phyloP scores from a whole-genome alignment of 2,797 vertebrate species.

The Mus caroli region DNA sequence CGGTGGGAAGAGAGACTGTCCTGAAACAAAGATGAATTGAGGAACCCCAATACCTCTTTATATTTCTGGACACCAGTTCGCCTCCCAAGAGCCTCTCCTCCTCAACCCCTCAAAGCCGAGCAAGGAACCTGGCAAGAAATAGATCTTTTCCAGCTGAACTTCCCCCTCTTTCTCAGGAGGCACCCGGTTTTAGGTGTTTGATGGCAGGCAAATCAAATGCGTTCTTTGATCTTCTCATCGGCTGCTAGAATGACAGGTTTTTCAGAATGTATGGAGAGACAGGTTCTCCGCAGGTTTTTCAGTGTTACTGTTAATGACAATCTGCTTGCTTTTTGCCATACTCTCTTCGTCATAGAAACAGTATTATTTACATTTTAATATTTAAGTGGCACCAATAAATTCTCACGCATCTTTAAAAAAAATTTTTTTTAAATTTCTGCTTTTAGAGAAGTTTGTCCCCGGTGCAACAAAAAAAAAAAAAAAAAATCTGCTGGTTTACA shows the following conservation, averaged over 20 bases:
- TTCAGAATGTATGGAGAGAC: not conserved
- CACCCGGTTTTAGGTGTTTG: not conserved
- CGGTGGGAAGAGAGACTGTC: slow-evolving; percentile 50
- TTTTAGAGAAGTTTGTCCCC: slow-evolving; percentile 37
- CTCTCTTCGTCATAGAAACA: not conserved
- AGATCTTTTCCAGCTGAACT: not conserved
- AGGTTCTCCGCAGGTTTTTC: not conserved
- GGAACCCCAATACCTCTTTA: slow-evolving; percentile 66
- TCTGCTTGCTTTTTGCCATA: slow-evolving; percentile 8
- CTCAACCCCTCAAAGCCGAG: not conserved
- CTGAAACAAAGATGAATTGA: slow-evolving; percentile 82
- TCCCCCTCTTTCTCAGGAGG: not conserved
- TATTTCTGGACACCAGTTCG: slow-evolving; percentile 31
- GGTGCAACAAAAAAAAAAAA: slow-evolving; percentile 47
- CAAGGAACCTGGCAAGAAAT: slow-evolving; percentile 6
- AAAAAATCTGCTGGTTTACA: not conserved
- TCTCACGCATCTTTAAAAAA: not conserved
- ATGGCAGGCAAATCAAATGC: not conserved
- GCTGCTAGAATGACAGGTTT: slow-evolving; percentile 21
- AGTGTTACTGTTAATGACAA: slow-evolving; percentile 63
- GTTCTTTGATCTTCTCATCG: not conserved
- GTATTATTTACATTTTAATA: not conserved
- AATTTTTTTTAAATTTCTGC: not conserved
- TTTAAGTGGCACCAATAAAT: not conserved
- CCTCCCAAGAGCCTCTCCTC: not conserved